Evolutionary conservation across 2,113 vertebrate species (phyloP), one percentile per base, ranked within the genome.

Genomic region (Rhabdomys dilectus): DNA sequence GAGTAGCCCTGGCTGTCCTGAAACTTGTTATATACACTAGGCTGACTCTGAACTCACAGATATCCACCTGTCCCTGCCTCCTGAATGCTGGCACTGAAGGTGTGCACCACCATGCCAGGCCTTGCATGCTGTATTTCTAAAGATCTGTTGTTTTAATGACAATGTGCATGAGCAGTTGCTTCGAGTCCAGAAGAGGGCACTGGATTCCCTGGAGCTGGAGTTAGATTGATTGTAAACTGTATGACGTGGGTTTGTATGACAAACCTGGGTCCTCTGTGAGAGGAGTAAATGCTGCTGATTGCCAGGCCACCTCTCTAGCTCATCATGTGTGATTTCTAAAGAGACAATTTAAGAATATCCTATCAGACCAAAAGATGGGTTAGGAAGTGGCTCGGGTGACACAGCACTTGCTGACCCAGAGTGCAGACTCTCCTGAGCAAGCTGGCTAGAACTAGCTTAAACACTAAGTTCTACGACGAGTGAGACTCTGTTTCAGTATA

Each of bases 311-410:
- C 26, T 64, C 82, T 64, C 84, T 21, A 68, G 29, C 11, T 68
- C 42, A 11, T 31, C 42, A 11, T 31, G 42, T 87, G 92, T 89
- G 60, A 70, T 85, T 96, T 96, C 72, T 76, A 29, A 91, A 82
- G 78, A 87, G 56, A 94, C 56, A 15, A 45, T 34, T 72, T 90
- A 81, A 88, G 93, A 97, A 73, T 42, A 82, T 87, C 82, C 94
- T 34, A 86, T 42, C 29, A 90, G 31, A 53, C 62, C 56, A 89
- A 60, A 60, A 45, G 24, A 39, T 29, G 78, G 39, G 39, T 64
- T 48, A 34, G 29, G 60, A 64, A 62, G 16, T 66, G 29, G 39
- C 60, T 66, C 16, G 24, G 26, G 39, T 45, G 60, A 66, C 31
- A 29, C 29, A 31, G 8, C 5, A 17, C 29, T 34, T 86, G 82